Conservation (phyloP, 2,113 vertebrate species). For the Pseudorhombus dupliciocellatus region DNA sequence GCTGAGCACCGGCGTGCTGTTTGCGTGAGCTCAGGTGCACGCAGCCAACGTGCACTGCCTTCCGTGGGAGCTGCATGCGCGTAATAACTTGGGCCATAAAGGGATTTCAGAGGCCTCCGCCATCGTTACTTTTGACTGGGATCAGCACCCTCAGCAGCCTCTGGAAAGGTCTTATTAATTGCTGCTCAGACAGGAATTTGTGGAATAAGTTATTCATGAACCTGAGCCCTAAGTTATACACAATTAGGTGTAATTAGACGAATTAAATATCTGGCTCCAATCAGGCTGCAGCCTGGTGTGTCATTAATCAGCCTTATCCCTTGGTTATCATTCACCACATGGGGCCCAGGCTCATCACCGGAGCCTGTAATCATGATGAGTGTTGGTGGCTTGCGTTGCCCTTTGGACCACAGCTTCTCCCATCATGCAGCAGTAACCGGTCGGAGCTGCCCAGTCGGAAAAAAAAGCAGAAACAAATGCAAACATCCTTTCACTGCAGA, state of each 20-base stretch:
- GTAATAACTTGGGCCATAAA: slow-evolving; percentile 40
- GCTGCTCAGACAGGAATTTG: slow-evolving; percentile 53
- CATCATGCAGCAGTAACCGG: background rate
- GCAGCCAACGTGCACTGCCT: slow-evolving; percentile 15
- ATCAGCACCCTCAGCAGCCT: slow-evolving; percentile 26
- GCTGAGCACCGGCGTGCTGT: slow-evolving; percentile 36
- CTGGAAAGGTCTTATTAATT: slow-evolving; percentile 37
- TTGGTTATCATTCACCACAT: slow-evolving; percentile 43
- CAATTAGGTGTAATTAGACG: slow-evolving; percentile 69
- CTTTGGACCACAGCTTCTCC: slow-evolving; percentile 29
- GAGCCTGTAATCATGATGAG: slow-evolving; percentile 28
- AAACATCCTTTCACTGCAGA: background rate
- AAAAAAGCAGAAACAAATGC: slow-evolving; percentile 10
- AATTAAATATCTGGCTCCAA: slow-evolving; percentile 60
- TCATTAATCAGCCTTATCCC: slow-evolving; percentile 53
- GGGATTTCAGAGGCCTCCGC: slow-evolving; percentile 15
- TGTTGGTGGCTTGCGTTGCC: slow-evolving; percentile 21
- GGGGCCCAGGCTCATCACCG: slow-evolving; percentile 37
- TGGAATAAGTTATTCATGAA: slow-evolving; percentile 69
- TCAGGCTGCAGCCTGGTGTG: slow-evolving; percentile 35
- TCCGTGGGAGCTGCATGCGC: slow-evolving; percentile 9
- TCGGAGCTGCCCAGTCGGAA: background rate
- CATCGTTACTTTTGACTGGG: slow-evolving; percentile 12
- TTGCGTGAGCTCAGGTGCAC: slow-evolving; percentile 57
- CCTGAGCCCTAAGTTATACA: slow-evolving; percentile 51